Evolutionary conservation across 2,888 invertebrate genomes (phyloP).

Genomic region (Callyntrura guangdongensis): DNA sequence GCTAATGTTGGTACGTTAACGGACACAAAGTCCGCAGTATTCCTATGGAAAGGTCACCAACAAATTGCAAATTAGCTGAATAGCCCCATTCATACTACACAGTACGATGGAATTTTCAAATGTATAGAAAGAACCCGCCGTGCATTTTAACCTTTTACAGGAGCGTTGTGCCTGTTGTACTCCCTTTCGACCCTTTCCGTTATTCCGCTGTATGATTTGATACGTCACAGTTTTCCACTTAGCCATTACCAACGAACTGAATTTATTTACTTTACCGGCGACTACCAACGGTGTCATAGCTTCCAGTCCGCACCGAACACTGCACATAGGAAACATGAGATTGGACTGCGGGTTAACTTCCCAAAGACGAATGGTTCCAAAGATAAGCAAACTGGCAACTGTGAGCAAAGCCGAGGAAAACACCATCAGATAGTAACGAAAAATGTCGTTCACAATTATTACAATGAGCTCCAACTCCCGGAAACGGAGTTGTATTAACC

Average conservation of each 20-base stretch:
- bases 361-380: conserved; percentile 64
- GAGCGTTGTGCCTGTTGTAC: background rate
- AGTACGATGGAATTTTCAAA: conserved; percentile 67
- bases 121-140: conserved; percentile 44
- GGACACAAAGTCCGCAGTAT: no score
- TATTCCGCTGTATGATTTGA: background rate
- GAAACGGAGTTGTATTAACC: background rate
- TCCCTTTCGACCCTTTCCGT: background rate
- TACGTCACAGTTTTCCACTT: conserved; percentile 25
- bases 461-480: conserved; percentile 2
- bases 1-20: no score
- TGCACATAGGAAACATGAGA: conserved; percentile 72
- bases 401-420: conserved; percentile 60
- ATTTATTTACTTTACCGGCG: conserved; percentile 60
- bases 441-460: conserved; percentile 30
- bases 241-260: background rate
- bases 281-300: conserved; percentile 46
- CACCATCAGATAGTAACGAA: conserved; percentile 49
- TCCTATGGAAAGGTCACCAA: conserved; percentile 42
- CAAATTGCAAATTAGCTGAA: conserved; percentile 31
- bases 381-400: conserved; percentile 60
- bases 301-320: conserved; percentile 66
- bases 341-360: background rate
- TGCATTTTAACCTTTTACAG: conserved; percentile 3
- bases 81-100: conserved; percentile 28